phyloP scores from a whole-genome alignment of 1,140 invertebrate species.

The Trissolcus basalis region DNA sequence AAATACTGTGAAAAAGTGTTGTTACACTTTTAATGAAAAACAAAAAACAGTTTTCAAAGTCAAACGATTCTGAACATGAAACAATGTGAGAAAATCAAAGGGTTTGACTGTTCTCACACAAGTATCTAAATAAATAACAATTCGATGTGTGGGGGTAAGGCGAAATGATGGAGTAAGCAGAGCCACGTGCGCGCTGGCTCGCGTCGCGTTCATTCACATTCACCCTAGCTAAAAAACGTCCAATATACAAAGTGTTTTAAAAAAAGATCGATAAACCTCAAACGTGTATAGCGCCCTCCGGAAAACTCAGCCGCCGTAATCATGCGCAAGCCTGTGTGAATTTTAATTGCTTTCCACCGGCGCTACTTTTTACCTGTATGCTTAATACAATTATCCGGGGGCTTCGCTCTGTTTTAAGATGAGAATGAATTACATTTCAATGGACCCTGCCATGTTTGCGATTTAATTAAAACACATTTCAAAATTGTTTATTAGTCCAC shows the following conservation, averaged over 20 bases:
- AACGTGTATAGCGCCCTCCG: slow-evolving; percentile 53
- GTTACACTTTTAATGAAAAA: too few species aligned
- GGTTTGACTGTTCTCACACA: slow-evolving; percentile 36
- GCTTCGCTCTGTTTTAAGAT: slow-evolving; percentile 17
- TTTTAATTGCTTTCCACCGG: slow-evolving; percentile 45
- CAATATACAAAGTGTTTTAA: slow-evolving; percentile 42
- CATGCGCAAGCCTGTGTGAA: slow-evolving; percentile 39
- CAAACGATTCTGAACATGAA: neutral
- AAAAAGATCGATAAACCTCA: slow-evolving; percentile 53
- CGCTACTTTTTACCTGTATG: slow-evolving; percentile 25
- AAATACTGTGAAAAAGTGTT: too few species aligned
- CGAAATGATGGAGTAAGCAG: slow-evolving; percentile 50
- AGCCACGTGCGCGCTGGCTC: slow-evolving; percentile 65
- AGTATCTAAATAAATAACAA: slow-evolving; percentile 38
- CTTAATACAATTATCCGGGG: slow-evolving; percentile 36
- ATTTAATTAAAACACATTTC: slow-evolving; percentile 32
- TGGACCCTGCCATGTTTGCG: slow-evolving; percentile 10
- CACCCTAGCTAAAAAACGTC: slow-evolving; percentile 57
- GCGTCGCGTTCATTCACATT: slow-evolving; percentile 60
- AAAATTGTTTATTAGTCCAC: slow-evolving; percentile 19
- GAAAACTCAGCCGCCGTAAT: slow-evolving; percentile 47
- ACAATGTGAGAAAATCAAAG: slow-evolving; percentile 25
- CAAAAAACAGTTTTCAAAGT: neutral
- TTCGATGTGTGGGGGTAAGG: slow-evolving; percentile 8
- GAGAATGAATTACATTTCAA: slow-evolving; percentile 31